Evolutionary conservation across 1,140 invertebrate species (phyloP).

Genomic region (Pemphigus obesinymphae): DNA sequence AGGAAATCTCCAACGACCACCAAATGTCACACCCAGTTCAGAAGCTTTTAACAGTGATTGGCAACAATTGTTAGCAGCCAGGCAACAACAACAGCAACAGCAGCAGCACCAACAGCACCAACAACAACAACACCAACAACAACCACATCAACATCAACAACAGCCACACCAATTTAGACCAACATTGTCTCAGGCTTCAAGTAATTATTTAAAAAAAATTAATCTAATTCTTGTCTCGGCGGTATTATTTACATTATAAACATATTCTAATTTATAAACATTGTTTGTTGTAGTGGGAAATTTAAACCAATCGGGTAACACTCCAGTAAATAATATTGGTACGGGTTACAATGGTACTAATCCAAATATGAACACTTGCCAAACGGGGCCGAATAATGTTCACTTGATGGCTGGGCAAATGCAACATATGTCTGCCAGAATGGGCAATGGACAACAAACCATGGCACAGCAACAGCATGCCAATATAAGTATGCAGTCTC

Average conservation of each 20-base stretch:
- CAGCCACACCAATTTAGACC: slow-evolving; percentile 31
- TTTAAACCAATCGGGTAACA: neutral
- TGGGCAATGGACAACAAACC: slow-evolving; percentile 24
- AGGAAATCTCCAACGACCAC: slow-evolving; percentile 12
- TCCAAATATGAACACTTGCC: slow-evolving; percentile 9
- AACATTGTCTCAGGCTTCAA: neutral
- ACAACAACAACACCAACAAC: neutral
- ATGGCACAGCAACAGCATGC: slow-evolving; percentile 30
- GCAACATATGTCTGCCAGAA: slow-evolving; percentile 31
- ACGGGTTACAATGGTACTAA: neutral
- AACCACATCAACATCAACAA: neutral
- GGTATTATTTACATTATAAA: neutral
- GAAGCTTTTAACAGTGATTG: slow-evolving; percentile 37
- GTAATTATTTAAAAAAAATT: slow-evolving; percentile 1
- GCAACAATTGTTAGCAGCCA: slow-evolving; percentile 27
- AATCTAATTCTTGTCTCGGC: neutral
- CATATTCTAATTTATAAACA: neutral
- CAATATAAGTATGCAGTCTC: slow-evolving; percentile 27
- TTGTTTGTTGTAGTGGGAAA: slow-evolving; percentile 23
- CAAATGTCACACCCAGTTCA: slow-evolving; percentile 32
- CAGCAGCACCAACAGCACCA: slow-evolving; percentile 13
- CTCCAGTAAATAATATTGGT: slow-evolving; percentile 29
- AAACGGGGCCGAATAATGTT: neutral
- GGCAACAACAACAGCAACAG: slow-evolving; percentile 25
- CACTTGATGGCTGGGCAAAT: slow-evolving; percentile 37